These are phyloP conservation scores for Bergia puertoricense DNA, from an alignment of 92 coral and sea anemone species.

Conservation along the genomic window DNA sequence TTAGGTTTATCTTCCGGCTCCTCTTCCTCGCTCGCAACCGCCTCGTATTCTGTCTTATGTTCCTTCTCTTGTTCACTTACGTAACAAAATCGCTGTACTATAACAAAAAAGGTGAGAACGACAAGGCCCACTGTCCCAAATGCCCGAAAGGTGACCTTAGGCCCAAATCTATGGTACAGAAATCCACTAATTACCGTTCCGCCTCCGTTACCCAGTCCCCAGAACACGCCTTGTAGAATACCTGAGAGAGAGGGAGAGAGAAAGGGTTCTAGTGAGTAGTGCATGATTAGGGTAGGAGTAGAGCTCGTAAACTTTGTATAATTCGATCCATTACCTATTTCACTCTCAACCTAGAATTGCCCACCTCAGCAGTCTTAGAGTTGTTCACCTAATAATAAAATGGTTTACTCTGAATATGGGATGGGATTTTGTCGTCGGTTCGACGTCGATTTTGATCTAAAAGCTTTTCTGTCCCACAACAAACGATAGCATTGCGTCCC, in stretches of 20 bases:
- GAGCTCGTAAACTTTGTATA: too few relatives aligned
- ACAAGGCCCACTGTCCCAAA: conserved; percentile 35
- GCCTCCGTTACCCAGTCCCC: conserved; percentile 45
- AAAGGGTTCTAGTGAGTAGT: not conserved
- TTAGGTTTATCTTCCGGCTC: not conserved
- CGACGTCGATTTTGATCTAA: too few relatives aligned
- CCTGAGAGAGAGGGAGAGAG: conserved; percentile 19
- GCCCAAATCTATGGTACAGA: conserved; percentile 20
- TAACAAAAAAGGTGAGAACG: conserved; percentile 20
- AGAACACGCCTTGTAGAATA: conserved; percentile 42
- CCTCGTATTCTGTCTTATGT: conserved; percentile 3
- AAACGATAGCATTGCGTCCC: too few relatives aligned
- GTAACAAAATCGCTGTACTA: conserved; percentile 28
- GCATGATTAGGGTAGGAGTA: too few relatives aligned
- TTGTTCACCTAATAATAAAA: too few relatives aligned
- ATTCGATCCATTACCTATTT: too few relatives aligned
- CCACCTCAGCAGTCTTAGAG: too few relatives aligned
- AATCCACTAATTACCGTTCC: conserved; percentile 25
- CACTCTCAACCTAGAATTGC: too few relatives aligned
- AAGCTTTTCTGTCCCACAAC: too few relatives aligned
- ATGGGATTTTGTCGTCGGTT: too few relatives aligned
- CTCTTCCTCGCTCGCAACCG: conserved; percentile 29
- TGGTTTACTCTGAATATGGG: too few relatives aligned
- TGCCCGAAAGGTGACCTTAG: conserved; percentile 13
- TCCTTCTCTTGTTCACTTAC: conserved; percentile 4